A percentile compares a stretch with the other conserved stretches of the same genome.
phyloP scores from a whole-genome alignment of 30 jellyfish, hydroid and myxozoan species.

The Rhopilema esculentum region DNA sequence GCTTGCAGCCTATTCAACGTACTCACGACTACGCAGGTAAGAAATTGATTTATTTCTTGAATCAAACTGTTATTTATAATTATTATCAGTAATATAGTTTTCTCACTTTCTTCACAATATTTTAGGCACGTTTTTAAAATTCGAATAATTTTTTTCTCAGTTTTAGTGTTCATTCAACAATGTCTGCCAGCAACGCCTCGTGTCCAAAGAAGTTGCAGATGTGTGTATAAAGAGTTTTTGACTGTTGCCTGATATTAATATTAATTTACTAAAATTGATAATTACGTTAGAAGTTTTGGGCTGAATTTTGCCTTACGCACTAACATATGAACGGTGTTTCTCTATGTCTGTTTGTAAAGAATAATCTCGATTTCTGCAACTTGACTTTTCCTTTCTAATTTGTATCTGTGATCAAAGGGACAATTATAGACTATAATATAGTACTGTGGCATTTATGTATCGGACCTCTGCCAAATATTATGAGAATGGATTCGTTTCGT shows the following conservation, averaged over 20 bases:
- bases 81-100: background rate
- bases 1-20: background rate
- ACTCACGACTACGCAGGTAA: background rate
- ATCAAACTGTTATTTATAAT: background rate
- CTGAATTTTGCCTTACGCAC: background rate
- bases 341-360: background rate
- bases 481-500: background rate
- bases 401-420: background rate
- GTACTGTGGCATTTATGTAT: background rate
- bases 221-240: background rate
- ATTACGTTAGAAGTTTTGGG: background rate
- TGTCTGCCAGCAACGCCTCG: background rate
- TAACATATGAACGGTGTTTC: background rate
- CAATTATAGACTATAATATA: background rate
- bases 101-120: background rate
- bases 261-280: no score
- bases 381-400: background rate
- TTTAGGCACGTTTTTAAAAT: background rate
- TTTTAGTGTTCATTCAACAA: background rate
- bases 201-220: background rate
- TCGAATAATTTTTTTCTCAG: background rate
- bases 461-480: background rate
- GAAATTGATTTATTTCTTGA: background rate
- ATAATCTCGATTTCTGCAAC: background rate
- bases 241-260: background rate